Base-by-base conservation (phyloP, 2,888 invertebrate genomes). In the Chromoteleia sp. region DNA sequence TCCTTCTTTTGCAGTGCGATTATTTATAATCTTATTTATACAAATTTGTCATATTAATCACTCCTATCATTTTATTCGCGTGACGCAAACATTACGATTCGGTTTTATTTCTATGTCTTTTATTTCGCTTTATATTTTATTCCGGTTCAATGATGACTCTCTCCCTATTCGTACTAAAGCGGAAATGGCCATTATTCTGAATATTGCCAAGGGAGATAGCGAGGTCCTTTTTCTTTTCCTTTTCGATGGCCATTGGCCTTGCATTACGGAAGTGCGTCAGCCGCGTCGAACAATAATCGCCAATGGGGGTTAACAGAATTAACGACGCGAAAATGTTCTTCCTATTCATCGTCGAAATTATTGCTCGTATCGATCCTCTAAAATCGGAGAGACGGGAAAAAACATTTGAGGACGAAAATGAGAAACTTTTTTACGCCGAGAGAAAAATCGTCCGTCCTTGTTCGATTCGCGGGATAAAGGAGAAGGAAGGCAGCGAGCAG, bases 261-360 rank as follows among this genome's bases (percentile, higher is more conserved):
- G 86, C 86, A 87, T 87, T 84, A 79, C 86, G 86, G 87, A 87
- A 87, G 85, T 84, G 68, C 84, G 81, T 83, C 81, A 74, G 54
- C n/a, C 58, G 29, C 21, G 54, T 14, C 58, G 48, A 36, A 59
- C 59, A 75, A 59, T 75, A 63, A 59, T 50, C 58, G 21, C 48
- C 36, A n/a, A 33, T 29, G 17, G 39, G 45, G 39, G 39, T 29
- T 45, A 71, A 56, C 15, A 30, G 14, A 59, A 33, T 48, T 61
- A 52, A 52, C 43, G 19, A 21, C 21, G 45, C 19, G 15, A 45
- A 45, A 45, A 10, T 48, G 45, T 30, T 39, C 39, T 2, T 39
- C 12, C 14, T 12, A 39, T 39, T 39, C 39, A 39, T n/a, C 39
- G 12, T 8, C n/a, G 14, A 3, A 39, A 39, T 12, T 12, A 39